Evolutionary conservation across 2,888 invertebrate genomes (phyloP).

Genomic region (Ceratothoa steindachneri): DNA sequence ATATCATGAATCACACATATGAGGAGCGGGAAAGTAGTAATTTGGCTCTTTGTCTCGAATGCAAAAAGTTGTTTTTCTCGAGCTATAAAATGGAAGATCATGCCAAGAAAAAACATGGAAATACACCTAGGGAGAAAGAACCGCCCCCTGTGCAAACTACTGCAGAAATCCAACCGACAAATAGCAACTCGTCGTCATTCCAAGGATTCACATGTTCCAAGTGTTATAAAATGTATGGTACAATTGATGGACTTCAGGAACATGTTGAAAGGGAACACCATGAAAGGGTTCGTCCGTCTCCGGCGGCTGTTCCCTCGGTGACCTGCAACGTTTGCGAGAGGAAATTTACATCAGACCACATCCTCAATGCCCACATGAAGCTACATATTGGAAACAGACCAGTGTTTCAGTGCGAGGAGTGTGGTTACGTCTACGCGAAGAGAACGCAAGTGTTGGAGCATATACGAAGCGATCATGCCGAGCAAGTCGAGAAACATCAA

Average conservation of each 20-base stretch:
- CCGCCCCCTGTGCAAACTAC: neutral
- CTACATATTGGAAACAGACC: slow-evolving; percentile 40
- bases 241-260: slow-evolving; percentile 15
- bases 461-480: slow-evolving; percentile 45
- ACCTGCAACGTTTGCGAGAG: slow-evolving; percentile 34
- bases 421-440: slow-evolving; percentile 45
- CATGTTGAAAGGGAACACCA: slow-evolving; percentile 36
- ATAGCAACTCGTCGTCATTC: neutral
- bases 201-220: neutral
- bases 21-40: slow-evolving; percentile 39
- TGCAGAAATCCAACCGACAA: neutral
- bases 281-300: slow-evolving; percentile 6
- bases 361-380: slow-evolving; percentile 38
- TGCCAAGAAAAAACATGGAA: slow-evolving; percentile 13
- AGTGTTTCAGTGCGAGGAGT: slow-evolving; percentile 46
- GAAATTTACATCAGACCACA: slow-evolving; percentile 32
- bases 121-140: neutral
- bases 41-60: slow-evolving; percentile 35
- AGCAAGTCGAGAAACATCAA: slow-evolving; percentile 42
- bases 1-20: slow-evolving; percentile 35
- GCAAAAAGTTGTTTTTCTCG: slow-evolving; percentile 44
- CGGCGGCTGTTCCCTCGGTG: neutral
- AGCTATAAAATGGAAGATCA: slow-evolving; percentile 32
- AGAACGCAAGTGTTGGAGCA: slow-evolving; percentile 44
- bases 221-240: neutral